Base-by-base conservation (phyloP, 2,113 vertebrate species). In the Coptodon bakossiorum region DNA sequence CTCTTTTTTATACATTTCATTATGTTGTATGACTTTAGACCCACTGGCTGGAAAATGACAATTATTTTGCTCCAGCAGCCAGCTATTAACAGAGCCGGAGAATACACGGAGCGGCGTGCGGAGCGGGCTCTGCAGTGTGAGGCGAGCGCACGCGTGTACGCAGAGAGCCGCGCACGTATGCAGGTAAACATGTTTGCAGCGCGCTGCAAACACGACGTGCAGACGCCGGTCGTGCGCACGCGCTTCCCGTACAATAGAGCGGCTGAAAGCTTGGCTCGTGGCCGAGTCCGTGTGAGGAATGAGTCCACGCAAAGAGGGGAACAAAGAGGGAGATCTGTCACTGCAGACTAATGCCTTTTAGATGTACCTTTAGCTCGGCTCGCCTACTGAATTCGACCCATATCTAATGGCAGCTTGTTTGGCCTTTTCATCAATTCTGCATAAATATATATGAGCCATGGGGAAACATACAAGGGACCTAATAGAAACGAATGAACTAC, bases 401-500 rank as follows among this genome's bases (percentile, higher is more conserved):
- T 94, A 96, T 95, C 95, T 96, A 97, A 96, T 96, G 95, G 94
- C 82, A 94, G 94, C 93, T 95, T 96, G 95, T 96, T 96, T 96
- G 95, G 95, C 96, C 96, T 96, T 96, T 96, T 96, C 96, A 96
- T 97, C 95, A 96, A 95, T 96, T 96, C 95, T 94, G 94, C 96
- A 96, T 95, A 96, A 96, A 96, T 97, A 96, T 96, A 96, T 96
- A 96, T 94, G 94, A 96, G 95, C 88, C 91, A 95, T 90, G 85
- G 92, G 93, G 94, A 98, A 98, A 98, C 97, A 98, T 97, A 97
- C 97, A 98, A 97, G 97, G 97, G 97, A 97, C 97, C 98, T 98
- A 98, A 98, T 98, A 98, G 98, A 98, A 99, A 99, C 96, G 98
- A 98, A 99, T 98, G 98, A 98, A 99, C 98, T 98, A 97, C 97